These are phyloP conservation scores for Centroberyx gerrardi DNA, from an alignment of 2,797 vertebrate genomes.

Conservation along the genomic window DNA sequence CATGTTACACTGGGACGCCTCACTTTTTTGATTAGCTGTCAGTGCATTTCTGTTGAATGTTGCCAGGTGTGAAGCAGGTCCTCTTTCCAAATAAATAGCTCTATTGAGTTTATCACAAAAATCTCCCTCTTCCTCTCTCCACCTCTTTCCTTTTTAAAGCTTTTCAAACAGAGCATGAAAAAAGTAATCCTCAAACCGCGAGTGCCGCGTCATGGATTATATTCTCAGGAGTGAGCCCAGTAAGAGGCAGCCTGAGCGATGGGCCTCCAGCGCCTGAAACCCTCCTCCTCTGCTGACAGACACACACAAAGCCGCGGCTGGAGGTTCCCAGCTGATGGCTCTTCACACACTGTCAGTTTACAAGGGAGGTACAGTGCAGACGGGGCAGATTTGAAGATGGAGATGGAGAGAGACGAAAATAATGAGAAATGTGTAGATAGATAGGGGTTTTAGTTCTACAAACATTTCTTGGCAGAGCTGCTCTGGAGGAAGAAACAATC, in stretches of 20 bases:
- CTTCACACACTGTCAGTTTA: constrained; percentile 15
- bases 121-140: constrained; percentile 36
- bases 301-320: constrained; percentile 58
- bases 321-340: constrained; percentile 50
- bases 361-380: constrained; percentile 1
- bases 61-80: constrained; percentile 57
- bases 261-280: constrained; percentile 65
- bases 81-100: constrained; percentile 64
- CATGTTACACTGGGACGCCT: constrained; percentile 26
- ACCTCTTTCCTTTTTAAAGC: constrained; percentile 34
- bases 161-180: constrained; percentile 61
- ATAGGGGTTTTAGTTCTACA: too few relatives aligned
- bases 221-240: constrained; percentile 48
- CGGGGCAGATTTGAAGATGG: neutral
- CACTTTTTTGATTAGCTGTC: constrained; percentile 54
- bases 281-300: constrained; percentile 74
- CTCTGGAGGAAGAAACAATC: too few relatives aligned
- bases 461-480: too few relatives aligned
- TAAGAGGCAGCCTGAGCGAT: constrained; percentile 54
- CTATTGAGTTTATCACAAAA: constrained; percentile 56
- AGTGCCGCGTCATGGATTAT: constrained; percentile 53
- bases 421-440: neutral
- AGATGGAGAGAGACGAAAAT: neutral
- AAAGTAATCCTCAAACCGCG: constrained; percentile 60
- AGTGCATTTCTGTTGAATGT: constrained; percentile 39